Evolutionary conservation across 2,888 invertebrate species (phyloP).

Genomic region (Octodonta nipae): DNA sequence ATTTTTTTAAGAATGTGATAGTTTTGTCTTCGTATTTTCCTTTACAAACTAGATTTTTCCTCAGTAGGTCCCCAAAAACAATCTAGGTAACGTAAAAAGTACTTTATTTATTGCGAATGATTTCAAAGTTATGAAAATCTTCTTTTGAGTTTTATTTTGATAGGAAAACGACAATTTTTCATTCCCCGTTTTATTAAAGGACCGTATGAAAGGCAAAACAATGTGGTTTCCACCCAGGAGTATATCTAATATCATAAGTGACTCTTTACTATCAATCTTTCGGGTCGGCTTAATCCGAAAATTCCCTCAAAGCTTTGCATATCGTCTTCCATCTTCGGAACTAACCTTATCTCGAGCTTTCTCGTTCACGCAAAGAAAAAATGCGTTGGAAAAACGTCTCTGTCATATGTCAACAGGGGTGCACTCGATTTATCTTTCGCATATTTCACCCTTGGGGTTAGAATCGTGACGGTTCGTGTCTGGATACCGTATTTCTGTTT

Average conservation of each 20-base stretch:
- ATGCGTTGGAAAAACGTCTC: slow-evolving; percentile 15
- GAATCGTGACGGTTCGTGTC: slow-evolving; percentile 26
- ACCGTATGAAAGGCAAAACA: too few species aligned
- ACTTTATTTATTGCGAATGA: too few species aligned
- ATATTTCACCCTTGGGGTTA: slow-evolving; percentile 29
- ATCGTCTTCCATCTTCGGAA: slow-evolving; percentile 2
- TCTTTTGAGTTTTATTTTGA: too few species aligned
- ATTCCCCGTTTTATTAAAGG: too few species aligned
- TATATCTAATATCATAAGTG: slow-evolving; percentile 2
- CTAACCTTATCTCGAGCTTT: slow-evolving; percentile 3
- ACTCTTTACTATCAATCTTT: slow-evolving; percentile 1
- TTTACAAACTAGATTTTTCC: too few species aligned
- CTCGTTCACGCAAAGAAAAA: slow-evolving; percentile 1
- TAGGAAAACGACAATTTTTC: too few species aligned
- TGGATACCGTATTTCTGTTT: slow-evolving; percentile 20
- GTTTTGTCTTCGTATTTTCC: too few species aligned
- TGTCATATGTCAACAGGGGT: slow-evolving; percentile 33
- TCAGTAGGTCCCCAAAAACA: too few species aligned
- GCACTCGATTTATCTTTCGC: slow-evolving; percentile 33
- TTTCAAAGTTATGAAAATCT: too few species aligned
- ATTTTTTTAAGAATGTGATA: too few species aligned
- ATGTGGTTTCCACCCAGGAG: too few species aligned
- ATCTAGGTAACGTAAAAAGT: too few species aligned
- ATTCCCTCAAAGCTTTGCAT: not conserved
- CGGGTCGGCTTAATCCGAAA: slow-evolving; percentile 4